Conservation (phyloP, 1,140 invertebrate genomes). For the Temnothorax longispinosus region DNA sequence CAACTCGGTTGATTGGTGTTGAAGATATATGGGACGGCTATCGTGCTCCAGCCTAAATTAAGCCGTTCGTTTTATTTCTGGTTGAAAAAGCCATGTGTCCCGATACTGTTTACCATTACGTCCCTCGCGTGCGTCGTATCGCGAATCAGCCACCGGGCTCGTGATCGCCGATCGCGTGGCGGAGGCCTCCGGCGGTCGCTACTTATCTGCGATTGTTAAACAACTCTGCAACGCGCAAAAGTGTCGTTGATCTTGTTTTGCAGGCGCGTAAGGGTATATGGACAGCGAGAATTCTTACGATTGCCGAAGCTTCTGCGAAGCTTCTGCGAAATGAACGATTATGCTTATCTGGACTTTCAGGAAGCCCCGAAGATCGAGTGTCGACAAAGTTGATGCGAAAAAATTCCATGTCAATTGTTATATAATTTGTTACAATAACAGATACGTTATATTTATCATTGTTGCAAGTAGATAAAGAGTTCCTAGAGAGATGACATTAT, state of each 20-base stretch:
- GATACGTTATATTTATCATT: background rate
- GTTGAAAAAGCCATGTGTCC: background rate
- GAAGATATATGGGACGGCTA: too few species aligned
- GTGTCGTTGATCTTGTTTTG: constrained; percentile 69
- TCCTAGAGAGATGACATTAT: background rate
- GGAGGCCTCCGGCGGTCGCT: background rate
- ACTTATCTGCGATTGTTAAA: constrained; percentile 42
- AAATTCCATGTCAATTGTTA: background rate
- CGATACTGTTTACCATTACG: constrained; percentile 39
- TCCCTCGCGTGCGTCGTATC: constrained; percentile 8
- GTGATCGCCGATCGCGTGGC: constrained; percentile 68
- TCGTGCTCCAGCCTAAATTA: constrained; percentile 24
- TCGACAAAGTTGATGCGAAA: background rate
- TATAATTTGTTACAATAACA: background rate
- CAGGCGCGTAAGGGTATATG: constrained; percentile 7
- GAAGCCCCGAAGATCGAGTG: too few species aligned
- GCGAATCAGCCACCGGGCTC: constrained; percentile 70
- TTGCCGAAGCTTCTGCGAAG: constrained; percentile 1
- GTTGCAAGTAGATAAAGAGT: background rate
- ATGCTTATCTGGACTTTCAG: too few species aligned
- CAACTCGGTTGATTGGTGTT: background rate
- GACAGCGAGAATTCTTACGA: background rate
- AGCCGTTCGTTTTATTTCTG: constrained; percentile 13
- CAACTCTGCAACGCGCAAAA: constrained; percentile 42
- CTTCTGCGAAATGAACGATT: background rate